Conservation (phyloP, 2,888 invertebrate genomes). For the Papilio gigon region DNA sequence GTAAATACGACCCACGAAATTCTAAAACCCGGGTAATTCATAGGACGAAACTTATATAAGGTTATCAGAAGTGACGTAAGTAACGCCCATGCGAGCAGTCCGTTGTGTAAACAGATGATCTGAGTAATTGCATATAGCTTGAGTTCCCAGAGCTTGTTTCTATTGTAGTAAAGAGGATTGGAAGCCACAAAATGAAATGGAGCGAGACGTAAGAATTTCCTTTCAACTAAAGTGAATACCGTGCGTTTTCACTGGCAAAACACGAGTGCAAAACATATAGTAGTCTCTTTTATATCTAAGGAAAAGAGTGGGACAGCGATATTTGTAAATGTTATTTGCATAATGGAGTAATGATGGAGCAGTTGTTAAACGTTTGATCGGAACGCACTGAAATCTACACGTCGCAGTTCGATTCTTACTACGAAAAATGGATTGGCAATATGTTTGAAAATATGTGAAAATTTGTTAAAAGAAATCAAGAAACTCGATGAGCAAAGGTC, state of each 20-base stretch:
- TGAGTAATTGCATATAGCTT: neutral
- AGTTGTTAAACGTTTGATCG: too few relatives aligned
- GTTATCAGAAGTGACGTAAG: neutral
- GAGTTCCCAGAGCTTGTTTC: neutral
- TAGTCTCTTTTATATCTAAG: neutral
- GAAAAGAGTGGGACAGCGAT: neutral
- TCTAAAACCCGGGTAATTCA: too few relatives aligned
- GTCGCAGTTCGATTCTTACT: too few relatives aligned
- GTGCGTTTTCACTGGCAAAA: neutral
- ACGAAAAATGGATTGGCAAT: too few relatives aligned
- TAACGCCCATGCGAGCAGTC: neutral
- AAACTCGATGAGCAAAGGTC: too few relatives aligned
- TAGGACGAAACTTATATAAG: too few relatives aligned
- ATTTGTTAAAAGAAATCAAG: too few relatives aligned
- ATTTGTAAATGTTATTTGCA: neutral
- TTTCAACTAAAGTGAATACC: slow-evolving; percentile 22
- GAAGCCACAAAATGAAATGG: slow-evolving; percentile 28
- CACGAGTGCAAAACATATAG: neutral
- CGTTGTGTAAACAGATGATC: neutral
- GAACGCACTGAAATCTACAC: too few relatives aligned
- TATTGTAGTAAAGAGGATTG: slow-evolving; percentile 27
- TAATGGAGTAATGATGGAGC: too few relatives aligned
- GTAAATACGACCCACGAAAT: too few relatives aligned
- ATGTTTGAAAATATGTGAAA: too few relatives aligned
- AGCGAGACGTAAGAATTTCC: slow-evolving; percentile 23